Conservation (phyloP, 2,113 vertebrate genomes). For the Microcebus tavaratra region DNA sequence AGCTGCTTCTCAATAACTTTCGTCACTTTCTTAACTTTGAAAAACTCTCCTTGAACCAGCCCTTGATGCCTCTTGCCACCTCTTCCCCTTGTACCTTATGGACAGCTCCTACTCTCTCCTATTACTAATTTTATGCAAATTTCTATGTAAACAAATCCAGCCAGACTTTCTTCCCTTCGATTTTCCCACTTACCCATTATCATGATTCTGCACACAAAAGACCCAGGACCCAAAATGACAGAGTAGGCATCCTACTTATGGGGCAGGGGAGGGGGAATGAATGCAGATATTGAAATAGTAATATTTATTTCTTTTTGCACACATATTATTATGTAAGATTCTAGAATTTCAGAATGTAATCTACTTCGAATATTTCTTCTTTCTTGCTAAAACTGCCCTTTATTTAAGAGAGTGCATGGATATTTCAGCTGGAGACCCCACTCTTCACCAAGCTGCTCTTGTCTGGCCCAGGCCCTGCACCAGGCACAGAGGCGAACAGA, state of each 20-base stretch:
- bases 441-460: neutral
- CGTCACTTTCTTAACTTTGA: neutral
- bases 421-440: neutral
- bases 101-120: neutral
- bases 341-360: neutral
- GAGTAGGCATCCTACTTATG: neutral
- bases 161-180: neutral
- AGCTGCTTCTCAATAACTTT: neutral
- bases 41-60: neutral
- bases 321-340: neutral
- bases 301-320: neutral
- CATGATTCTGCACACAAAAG: neutral
- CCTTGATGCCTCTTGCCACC: neutral
- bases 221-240: neutral
- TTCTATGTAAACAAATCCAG: constrained; percentile 33
- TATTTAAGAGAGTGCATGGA: neutral
- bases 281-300: neutral
- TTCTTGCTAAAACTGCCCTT: neutral
- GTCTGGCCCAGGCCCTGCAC: neutral
- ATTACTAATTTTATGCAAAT: neutral
- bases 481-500: neutral
- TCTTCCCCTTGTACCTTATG: neutral
- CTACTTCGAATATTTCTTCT: constrained; percentile 32
- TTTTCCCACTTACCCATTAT: neutral
- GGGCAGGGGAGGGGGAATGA: neutral